Evolutionary conservation across 2,888 invertebrate species (phyloP).

Genomic region (Drosophila percnosoma): DNA sequence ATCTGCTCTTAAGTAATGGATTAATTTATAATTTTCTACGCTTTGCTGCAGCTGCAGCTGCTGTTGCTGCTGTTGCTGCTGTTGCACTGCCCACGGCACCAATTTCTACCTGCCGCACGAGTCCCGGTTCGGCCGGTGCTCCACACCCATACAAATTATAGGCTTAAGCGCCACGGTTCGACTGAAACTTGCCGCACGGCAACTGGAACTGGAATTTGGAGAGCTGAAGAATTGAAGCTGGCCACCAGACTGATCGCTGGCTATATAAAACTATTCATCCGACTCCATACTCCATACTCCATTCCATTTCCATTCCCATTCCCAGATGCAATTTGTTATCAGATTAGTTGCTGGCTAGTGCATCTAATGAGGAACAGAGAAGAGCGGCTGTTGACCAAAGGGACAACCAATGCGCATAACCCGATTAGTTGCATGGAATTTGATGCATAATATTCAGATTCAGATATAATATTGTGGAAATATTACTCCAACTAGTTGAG

Average conservation of each 20-base stretch:
- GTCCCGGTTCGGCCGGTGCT: neutral
- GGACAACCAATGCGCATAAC: neutral
- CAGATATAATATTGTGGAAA: neutral
- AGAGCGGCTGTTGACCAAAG: neutral
- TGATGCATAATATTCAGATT: neutral
- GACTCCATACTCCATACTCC: neutral
- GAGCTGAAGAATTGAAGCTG: neutral
- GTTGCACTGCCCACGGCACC: conserved; percentile 14
- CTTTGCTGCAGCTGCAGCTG: conserved; percentile 14
- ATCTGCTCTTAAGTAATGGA: conserved; percentile 77
- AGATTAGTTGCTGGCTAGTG: conserved; percentile 50
- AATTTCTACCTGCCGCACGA: conserved; percentile 41
- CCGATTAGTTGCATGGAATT: neutral
- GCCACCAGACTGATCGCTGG: neutral
- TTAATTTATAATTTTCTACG: conserved; percentile 75
- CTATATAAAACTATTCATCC: neutral
- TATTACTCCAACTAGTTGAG: neutral
- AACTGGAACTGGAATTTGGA: neutral
- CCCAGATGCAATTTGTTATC: conserved; percentile 59
- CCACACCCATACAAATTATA: conserved; percentile 51
- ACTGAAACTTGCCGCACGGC: conserved; percentile 17
- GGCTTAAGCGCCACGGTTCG: conserved; percentile 43
- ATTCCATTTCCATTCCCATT: neutral
- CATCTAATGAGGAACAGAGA: conserved; percentile 50
- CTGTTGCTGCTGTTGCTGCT: neutral